Conservation (phyloP, 1,140 invertebrate species). For the Drosophila kikkawai region DNA sequence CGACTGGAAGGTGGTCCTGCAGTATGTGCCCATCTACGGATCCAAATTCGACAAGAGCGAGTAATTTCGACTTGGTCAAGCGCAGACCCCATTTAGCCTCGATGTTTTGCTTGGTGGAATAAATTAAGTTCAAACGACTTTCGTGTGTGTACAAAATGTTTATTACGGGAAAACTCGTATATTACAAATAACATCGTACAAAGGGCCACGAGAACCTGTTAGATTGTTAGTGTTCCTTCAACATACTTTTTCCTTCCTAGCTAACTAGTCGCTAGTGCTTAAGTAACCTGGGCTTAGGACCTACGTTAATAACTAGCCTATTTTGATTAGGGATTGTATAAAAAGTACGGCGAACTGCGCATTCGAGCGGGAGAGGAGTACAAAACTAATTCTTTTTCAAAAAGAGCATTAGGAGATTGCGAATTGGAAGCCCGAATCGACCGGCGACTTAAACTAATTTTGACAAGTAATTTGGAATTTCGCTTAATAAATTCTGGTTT, state of each 20-base stretch:
- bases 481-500: conserved; percentile 20
- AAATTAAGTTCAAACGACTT: conserved; percentile 59
- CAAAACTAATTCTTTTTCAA: conserved; percentile 49
- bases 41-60: conserved; percentile 88
- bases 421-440: conserved; percentile 70
- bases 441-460: conserved; percentile 57
- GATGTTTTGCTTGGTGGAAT: conserved; percentile 64
- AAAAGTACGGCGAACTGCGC: conserved; percentile 52
- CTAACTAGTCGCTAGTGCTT: conserved; percentile 49
- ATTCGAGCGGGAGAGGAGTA: conserved; percentile 53
- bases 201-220: conserved; percentile 27
- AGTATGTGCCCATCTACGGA: conserved; percentile 91
- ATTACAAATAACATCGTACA: conserved; percentile 49
- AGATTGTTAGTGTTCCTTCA: conserved; percentile 27
- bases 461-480: conserved; percentile 55
- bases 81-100: conserved; percentile 31
- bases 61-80: conserved; percentile 45
- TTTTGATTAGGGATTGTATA: conserved; percentile 67
- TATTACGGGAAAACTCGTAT: conserved; percentile 50
- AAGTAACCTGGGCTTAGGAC: conserved; percentile 48
- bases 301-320: conserved; percentile 31
- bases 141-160: conserved; percentile 15
- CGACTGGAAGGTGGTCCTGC: conserved; percentile 90
- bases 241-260: conserved; percentile 34
- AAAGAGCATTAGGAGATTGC: conserved; percentile 50